phyloP scores from a whole-genome alignment of 1,140 invertebrate species.

The Cryptotermes secundus region DNA sequence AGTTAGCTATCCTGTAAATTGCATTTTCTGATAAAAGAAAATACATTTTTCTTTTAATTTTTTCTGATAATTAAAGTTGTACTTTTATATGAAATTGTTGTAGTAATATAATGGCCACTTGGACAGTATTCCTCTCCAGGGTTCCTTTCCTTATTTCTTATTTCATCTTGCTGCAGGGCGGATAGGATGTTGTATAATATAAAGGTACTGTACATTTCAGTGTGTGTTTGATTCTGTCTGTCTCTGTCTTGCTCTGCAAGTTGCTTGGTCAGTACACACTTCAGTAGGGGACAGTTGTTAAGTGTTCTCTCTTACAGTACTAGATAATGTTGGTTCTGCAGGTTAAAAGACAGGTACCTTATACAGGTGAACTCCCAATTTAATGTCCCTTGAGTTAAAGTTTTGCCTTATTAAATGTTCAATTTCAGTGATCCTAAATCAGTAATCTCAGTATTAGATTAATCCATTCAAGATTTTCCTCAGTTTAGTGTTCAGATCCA shows the following conservation, averaged over 20 bases:
- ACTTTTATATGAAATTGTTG: constrained; percentile 27
- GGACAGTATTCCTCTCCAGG: not conserved
- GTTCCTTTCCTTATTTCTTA: not conserved
- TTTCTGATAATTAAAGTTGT: constrained; percentile 16
- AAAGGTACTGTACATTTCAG: not conserved
- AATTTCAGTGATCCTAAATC: too few relatives aligned
- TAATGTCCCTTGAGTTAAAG: too few relatives aligned
- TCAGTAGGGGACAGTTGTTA: not conserved
- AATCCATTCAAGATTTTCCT: too few relatives aligned
- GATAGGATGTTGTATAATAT: not conserved
- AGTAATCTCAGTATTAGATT: too few relatives aligned
- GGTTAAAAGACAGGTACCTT: too few relatives aligned
- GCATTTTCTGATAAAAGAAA: constrained; percentile 10
- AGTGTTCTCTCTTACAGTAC: not conserved
- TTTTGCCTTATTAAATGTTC: too few relatives aligned
- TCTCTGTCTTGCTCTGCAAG: not conserved
- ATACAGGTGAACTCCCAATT: too few relatives aligned
- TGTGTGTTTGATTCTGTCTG: not conserved
- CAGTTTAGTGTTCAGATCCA: too few relatives aligned
- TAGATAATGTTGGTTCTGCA: not conserved
- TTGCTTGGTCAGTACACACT: not conserved
- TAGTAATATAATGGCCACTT: not conserved
- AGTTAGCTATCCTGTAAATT: constrained; percentile 16
- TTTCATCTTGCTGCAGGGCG: not conserved
- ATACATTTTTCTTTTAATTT: not conserved